These are phyloP conservation scores for Anastrepha obliqua DNA, from an alignment of 1,140 invertebrate species.

Conservation along the genomic window DNA sequence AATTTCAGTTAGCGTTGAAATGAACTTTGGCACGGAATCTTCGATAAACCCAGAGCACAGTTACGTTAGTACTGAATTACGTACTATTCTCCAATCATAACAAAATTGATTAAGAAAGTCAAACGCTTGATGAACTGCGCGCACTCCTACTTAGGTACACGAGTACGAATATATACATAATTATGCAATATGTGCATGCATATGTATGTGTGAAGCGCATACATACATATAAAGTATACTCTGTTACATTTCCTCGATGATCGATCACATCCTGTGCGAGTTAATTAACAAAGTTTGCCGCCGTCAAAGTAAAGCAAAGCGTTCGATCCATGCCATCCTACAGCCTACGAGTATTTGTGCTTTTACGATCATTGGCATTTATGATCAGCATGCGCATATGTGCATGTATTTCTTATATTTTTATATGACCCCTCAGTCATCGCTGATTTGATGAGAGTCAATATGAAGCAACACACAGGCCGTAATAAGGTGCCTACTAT, in stretches of 20 bases:
- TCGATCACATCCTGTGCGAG: conserved; percentile 53
- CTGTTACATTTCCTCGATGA: conserved; percentile 50
- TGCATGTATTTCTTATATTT: too few species aligned
- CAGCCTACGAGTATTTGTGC: background rate
- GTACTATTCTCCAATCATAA: conserved; percentile 21
- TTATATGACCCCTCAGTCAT: background rate
- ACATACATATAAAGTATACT: background rate
- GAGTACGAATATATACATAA: background rate
- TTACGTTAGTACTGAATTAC: background rate
- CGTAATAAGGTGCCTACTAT: background rate
- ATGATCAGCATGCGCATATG: background rate
- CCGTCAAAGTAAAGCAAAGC: conserved; percentile 48
- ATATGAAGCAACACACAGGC: too few species aligned
- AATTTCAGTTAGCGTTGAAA: background rate
- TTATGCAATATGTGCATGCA: background rate
- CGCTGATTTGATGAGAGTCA: conserved; percentile 33
- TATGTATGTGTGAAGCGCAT: background rate
- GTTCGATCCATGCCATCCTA: background rate
- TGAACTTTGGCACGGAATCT: conserved; percentile 37
- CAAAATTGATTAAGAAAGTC: conserved; percentile 46
- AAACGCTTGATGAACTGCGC: background rate
- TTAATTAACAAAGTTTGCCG: conserved; percentile 52
- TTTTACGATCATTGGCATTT: conserved; percentile 20
- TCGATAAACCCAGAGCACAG: background rate
- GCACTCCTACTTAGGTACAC: background rate